Evolutionary conservation across 2,797 vertebrate genomes (phyloP).

Genomic region (Falco peregrinus): DNA sequence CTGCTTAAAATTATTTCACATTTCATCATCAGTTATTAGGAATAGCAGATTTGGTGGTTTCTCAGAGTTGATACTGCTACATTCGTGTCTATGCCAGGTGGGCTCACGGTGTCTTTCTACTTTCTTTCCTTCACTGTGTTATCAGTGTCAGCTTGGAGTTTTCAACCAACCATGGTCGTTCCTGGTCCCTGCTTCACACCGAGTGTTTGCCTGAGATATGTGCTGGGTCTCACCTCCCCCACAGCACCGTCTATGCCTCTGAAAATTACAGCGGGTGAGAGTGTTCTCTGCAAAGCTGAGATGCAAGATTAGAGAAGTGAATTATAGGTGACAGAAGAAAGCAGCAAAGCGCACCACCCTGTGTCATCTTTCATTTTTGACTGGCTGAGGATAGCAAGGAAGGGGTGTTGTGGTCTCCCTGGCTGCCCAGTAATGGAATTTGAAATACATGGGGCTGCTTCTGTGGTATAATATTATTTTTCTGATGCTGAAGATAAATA

Average conservation of each 20-base stretch:
- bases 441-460: not conserved
- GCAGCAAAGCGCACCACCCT: not conserved
- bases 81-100: not conserved
- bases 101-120: not conserved
- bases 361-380: not conserved
- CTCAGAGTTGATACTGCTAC: not conserved
- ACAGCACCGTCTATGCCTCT: slow-evolving; percentile 95
- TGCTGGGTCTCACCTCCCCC: slow-evolving; percentile 91
- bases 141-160: slow-evolving; percentile 91
- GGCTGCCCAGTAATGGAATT: not conserved
- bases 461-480: not conserved
- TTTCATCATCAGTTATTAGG: not conserved
- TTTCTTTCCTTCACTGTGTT: not conserved
- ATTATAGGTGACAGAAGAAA: not conserved
- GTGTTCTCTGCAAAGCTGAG: not conserved
- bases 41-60: not conserved
- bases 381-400: not conserved
- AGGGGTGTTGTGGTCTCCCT: not conserved
- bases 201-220: slow-evolving; percentile 96
- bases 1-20: not conserved
- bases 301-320: not conserved
- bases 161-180: slow-evolving; percentile 93
- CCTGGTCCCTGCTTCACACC: slow-evolving; percentile 93
- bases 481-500: not conserved
- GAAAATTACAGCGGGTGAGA: slow-evolving; percentile 97